A percentile compares a stretch with the other conserved stretches of the same genome.
These are phyloP conservation scores for Leptobrachium ailaonicum DNA, from an alignment of 2,113 vertebrate species.

Conservation along the genomic window DNA sequence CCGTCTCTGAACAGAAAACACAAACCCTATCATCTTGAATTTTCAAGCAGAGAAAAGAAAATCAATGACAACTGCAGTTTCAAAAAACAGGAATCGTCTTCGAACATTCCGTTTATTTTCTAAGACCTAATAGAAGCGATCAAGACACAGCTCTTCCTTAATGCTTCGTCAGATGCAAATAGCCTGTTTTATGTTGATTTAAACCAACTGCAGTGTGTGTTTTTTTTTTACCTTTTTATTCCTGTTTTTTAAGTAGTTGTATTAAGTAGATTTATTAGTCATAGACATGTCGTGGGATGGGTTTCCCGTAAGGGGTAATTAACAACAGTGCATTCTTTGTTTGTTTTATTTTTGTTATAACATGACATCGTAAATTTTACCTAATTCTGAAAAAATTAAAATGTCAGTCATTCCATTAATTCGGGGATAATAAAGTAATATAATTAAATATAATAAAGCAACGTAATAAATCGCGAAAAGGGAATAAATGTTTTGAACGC, in stretches of 20 bases:
- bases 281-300: not conserved
- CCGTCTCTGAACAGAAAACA: not conserved
- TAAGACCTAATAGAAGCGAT: not conserved
- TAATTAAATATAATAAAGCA: no score
- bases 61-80: no score
- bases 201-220: no score
- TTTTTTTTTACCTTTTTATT: no score
- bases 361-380: not conserved
- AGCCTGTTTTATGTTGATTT: no score
- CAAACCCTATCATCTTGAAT: not conserved
- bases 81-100: not conserved
- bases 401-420: conserved; percentile 5
- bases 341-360: not conserved
- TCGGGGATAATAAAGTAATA: no score
- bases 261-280: not conserved
- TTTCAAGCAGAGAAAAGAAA: not conserved
- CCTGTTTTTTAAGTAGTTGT: no score
- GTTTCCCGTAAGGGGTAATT: not conserved
- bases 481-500: no score
- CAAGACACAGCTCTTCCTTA: not conserved
- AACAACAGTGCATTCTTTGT: not conserved
- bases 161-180: no score
- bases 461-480: no score
- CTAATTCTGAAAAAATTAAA: not conserved
- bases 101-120: not conserved